Evolutionary conservation across 2,888 invertebrate genomes (phyloP).

Genomic region (Diploptera punctata): DNA sequence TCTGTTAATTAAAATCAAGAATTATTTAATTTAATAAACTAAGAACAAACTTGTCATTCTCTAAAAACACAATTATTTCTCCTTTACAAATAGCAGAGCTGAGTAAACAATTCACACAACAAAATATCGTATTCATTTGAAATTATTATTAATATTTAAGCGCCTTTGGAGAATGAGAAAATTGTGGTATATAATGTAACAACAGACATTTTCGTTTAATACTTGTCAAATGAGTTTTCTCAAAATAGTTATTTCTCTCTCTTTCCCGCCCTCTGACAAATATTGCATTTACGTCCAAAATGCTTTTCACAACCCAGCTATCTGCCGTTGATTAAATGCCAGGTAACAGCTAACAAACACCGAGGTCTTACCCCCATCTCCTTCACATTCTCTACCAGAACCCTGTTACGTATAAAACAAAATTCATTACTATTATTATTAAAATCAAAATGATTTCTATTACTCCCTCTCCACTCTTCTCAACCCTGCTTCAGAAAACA

Average conservation of each 20-base stretch:
- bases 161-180: conserved; percentile 6
- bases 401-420: neutral
- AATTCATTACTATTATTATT: conserved; percentile 30
- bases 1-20: neutral
- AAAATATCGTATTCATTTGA: conserved; percentile 21
- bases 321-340: conserved; percentile 28
- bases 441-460: conserved; percentile 28
- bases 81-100: neutral
- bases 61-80: conserved; percentile 3
- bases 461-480: neutral
- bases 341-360: neutral
- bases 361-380: neutral
- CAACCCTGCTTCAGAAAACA: conserved; percentile 7
- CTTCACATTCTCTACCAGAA: neutral
- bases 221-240: conserved; percentile 31
- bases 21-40: conserved; percentile 12
- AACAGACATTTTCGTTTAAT: conserved; percentile 28
- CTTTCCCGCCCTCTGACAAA: conserved; percentile 23
- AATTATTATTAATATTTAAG: conserved; percentile 25
- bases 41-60: neutral
- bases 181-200: neutral
- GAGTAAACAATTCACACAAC: conserved; percentile 10
- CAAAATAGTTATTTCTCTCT: conserved; percentile 19
- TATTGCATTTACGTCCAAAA: conserved; percentile 25
- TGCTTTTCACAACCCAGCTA: neutral